Evolutionary conservation across 2,888 invertebrate species (phyloP).

Genomic region (Helobdella robusta): DNA sequence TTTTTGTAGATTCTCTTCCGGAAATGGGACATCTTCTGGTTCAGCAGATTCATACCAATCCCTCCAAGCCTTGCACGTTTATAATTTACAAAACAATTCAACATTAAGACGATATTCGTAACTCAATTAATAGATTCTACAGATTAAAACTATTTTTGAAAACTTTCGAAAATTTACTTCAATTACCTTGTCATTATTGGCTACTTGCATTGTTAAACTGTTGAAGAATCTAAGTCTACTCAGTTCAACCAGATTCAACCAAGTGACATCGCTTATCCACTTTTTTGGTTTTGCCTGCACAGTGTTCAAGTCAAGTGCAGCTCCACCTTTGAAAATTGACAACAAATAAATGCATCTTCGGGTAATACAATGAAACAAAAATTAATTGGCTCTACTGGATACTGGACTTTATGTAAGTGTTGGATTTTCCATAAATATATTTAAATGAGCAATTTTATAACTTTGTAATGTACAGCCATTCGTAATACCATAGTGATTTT

Average conservation of each 20-base stretch:
- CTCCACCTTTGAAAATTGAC: conserved; percentile 43
- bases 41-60: conserved; percentile 50
- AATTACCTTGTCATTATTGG: conserved; percentile 48
- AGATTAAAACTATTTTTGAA: too few relatives aligned
- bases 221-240: conserved; percentile 48
- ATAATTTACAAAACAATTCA: too few relatives aligned
- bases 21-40: conserved; percentile 48
- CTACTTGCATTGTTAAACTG: conserved; percentile 47
- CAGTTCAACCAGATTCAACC: conserved; percentile 50
- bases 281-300: conserved; percentile 51
- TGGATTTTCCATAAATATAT: too few relatives aligned
- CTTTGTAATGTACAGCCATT: too few relatives aligned
- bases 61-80: conserved; percentile 50
- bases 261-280: conserved; percentile 51
- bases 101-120: too few relatives aligned
- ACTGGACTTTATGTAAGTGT: too few relatives aligned
- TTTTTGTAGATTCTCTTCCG: conserved; percentile 47
- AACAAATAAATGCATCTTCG: not conserved
- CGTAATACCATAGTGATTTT: too few relatives aligned
- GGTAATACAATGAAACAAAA: too few relatives aligned
- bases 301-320: conserved; percentile 49
- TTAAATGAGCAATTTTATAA: too few relatives aligned
- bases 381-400: too few relatives aligned
- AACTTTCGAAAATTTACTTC: too few relatives aligned
- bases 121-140: too few relatives aligned